Base-by-base conservation (phyloP, 2,113 vertebrate genomes). In the Centropus bengalensis region DNA sequence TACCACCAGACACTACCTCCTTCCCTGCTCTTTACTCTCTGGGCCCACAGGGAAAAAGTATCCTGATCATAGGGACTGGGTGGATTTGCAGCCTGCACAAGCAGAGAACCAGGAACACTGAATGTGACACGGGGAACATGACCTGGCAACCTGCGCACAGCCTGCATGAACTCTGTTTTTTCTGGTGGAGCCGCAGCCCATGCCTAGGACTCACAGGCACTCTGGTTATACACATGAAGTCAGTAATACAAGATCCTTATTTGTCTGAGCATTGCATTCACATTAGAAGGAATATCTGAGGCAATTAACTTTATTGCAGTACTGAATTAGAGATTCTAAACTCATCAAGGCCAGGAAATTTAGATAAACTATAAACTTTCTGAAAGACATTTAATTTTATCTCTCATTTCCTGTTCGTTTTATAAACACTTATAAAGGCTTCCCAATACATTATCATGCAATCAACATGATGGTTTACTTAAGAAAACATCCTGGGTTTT, bases 331-430 rank as follows among this genome's bases (percentile, higher is more conserved):
- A 85, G 26, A 60, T 5, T 24, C 19, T 71, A 60, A 92, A 42
- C 26, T 95, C 64, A 76, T 84, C 24, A 68, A 68, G 81, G 66
- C 40, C 74, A 73, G 66, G 84, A 94, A 92, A 94, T 92, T 93
- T 92, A 92, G 62, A 93, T 36, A 36, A 88, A 74, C 36, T 30
- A 47, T 92, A 95, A 92, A 93, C 75, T 84, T 91, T 54, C 58
- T 33, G 59, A 92, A 92, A 64, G 10, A 49, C 14, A 30, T 79
- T 73, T 5, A 5, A 14, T 82, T 84, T 82, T 87, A 85, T 69
- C 32, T 95, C 83, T 76, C 56, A 76, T 92, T 96, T 96, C 94
- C 94, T 85, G 88, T 22, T 69, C 27, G 54, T 89, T 88, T 58
- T 27, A 56, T 89, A 94, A 96, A 86, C 77, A 86, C 5, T 69